Base-by-base conservation (phyloP, 1,140 invertebrate genomes). In the Homalodisca vitripennis region DNA sequence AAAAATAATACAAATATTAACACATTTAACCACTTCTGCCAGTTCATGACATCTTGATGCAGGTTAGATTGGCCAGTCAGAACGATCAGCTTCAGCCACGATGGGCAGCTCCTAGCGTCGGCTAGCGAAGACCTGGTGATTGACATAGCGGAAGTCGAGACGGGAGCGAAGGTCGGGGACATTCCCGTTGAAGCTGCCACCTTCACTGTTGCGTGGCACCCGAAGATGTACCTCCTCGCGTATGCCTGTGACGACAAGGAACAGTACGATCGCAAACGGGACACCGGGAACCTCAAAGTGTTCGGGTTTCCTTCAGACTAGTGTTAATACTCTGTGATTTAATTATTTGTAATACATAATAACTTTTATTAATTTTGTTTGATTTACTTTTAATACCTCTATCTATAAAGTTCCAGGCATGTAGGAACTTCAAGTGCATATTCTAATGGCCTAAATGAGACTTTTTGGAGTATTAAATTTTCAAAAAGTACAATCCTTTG, bases 191-290 rank as follows among this genome's bases (percentile, higher is more conserved):
- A 94, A 71, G 90, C 95, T 6, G 94, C 95, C 0, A 98, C 95
- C 2, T 98, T 98, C 79, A 97, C 95, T 0, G 92, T 98, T 0
- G 92, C 95, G 0, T 98, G 95, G 93, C 95, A 99, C 83, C 96
- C 96, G 0, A 92, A 93, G 70, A 85, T 89, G 66, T 94, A 97
- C 79, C 82, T 98, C 22, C 80, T 98, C 41, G 97, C 97, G 1
- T 98, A 93, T 81, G 96, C 96, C 1, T 98, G 95, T 80, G 96
- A 98, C 79, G 97, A 98, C 78, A 94, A 95, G 80, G 91, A 94
- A 75, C 83, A 85, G 67, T 89, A 91, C 75, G 92, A 95, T 68
- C 81, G 93, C 70, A 93, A 96, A 77, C 82, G 93, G 63, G 95
- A 98, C 80, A 91, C 92, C 13, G 96, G 95, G 12, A 96, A 90